A percentile compares a stretch with the other conserved stretches of the same genome.
These are phyloP conservation scores for Therioaphis trifolii DNA, from an alignment of 2,888 invertebrate species.

Conservation along the genomic window DNA sequence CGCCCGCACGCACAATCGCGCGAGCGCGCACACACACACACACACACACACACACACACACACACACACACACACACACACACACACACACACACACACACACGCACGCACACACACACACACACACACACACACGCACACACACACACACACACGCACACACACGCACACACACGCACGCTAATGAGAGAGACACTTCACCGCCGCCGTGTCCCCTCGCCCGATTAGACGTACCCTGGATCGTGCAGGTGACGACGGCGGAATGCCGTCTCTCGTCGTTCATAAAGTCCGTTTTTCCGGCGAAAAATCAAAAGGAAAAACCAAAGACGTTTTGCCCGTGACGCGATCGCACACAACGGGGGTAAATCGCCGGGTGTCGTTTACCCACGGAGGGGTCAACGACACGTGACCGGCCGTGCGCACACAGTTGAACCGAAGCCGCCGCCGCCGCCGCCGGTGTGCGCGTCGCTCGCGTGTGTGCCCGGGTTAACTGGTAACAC, in stretches of 20 bases:
- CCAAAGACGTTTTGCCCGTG: not conserved
- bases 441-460: not conserved
- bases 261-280: conserved; percentile 37
- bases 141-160: no score
- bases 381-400: conserved; percentile 48
- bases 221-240: conserved; percentile 41
- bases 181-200: conserved; percentile 33
- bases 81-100: no score
- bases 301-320: conserved; percentile 20
- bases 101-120: no score
- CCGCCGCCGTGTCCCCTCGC: not conserved
- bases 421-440: no score
- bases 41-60: no score
- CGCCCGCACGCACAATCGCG: not conserved
- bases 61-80: no score
- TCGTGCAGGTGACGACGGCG: conserved; percentile 23
- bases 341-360: conserved; percentile 14
- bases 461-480: not conserved
- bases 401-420: conserved; percentile 27
- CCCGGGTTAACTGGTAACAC: not conserved
- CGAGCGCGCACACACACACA: not conserved
- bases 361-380: conserved; percentile 46
- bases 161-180: no score
- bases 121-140: no score
- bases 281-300: not conserved